Conservation (phyloP, 2,113 vertebrate genomes). For the Regulus satrapa region DNA sequence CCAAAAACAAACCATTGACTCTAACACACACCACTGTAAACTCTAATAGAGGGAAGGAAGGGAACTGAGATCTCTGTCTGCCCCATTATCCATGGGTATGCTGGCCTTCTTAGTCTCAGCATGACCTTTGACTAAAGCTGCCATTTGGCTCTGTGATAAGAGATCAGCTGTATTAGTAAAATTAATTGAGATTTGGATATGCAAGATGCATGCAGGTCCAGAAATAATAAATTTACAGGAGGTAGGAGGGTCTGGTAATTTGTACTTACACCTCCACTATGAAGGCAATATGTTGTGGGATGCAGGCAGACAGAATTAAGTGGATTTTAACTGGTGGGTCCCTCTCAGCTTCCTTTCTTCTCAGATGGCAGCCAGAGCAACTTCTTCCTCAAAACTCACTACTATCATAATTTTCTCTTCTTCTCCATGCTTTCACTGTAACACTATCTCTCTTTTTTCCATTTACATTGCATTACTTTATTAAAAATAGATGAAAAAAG, state of each 20-base stretch:
- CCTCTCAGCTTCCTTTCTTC: neutral
- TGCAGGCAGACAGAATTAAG: neutral
- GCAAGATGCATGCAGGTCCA: neutral
- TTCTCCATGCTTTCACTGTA: neutral
- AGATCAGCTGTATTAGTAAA: neutral
- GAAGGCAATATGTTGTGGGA: neutral
- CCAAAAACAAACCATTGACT: neutral
- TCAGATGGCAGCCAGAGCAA: neutral
- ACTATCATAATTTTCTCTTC: neutral
- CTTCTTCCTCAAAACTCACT: neutral
- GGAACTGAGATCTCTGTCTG: neutral
- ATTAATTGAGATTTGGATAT: neutral
- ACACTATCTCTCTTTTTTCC: neutral
- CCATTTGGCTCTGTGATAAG: neutral
- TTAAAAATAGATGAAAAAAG: neutral
- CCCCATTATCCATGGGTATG: fast-evolving
- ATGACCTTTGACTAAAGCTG: neutral
- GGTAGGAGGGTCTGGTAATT: neutral
- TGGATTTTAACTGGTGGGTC: neutral
- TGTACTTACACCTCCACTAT: neutral
- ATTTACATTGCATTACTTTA: neutral
- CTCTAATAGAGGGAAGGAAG: neutral
- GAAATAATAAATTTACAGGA: neutral
- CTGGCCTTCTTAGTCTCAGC: neutral
- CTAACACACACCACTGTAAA: neutral